These are phyloP conservation scores for Oncorhynchus clarkii DNA, from an alignment of 2,113 vertebrate genomes.

Conservation along the genomic window DNA sequence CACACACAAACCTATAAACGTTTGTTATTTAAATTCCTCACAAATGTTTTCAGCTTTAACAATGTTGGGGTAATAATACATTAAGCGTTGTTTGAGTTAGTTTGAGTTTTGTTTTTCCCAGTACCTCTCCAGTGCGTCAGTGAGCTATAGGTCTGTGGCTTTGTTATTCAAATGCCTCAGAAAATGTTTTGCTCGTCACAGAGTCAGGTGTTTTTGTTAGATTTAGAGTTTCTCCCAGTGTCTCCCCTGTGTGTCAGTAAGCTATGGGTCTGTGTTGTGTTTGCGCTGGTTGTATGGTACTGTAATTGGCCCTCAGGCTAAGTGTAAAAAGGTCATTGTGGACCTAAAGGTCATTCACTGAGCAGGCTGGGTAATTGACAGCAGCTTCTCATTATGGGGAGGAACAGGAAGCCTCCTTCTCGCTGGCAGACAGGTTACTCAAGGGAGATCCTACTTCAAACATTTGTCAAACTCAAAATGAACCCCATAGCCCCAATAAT, in stretches of 20 bases:
- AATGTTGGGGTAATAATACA: too few relatives aligned
- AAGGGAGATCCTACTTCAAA: background rate
- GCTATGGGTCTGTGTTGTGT: background rate
- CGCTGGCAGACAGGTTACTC: background rate
- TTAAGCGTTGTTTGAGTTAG: background rate
- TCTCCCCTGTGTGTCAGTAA: constrained; percentile 6
- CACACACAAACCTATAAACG: background rate
- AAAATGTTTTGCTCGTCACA: too few relatives aligned
- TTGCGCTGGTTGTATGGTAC: background rate
- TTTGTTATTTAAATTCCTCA: background rate
- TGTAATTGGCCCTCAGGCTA: constrained; percentile 59
- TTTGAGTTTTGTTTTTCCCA: constrained; percentile 35
- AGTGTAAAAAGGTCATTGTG: constrained; percentile 55
- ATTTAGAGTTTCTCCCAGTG: constrained; percentile 38
- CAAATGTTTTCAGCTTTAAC: too few relatives aligned
- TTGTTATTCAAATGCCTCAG: too few relatives aligned
- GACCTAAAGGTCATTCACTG: constrained; percentile 59
- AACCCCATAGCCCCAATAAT: background rate
- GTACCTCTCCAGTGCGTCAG: constrained; percentile 1
- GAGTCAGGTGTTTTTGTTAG: background rate
- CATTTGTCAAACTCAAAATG: background rate
- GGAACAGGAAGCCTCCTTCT: background rate
- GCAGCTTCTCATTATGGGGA: constrained; percentile 34
- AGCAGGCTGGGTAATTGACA: constrained; percentile 52
- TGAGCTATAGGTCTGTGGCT: background rate